Conservation (phyloP, 1,140 invertebrate genomes). For the Patella vulgata region DNA sequence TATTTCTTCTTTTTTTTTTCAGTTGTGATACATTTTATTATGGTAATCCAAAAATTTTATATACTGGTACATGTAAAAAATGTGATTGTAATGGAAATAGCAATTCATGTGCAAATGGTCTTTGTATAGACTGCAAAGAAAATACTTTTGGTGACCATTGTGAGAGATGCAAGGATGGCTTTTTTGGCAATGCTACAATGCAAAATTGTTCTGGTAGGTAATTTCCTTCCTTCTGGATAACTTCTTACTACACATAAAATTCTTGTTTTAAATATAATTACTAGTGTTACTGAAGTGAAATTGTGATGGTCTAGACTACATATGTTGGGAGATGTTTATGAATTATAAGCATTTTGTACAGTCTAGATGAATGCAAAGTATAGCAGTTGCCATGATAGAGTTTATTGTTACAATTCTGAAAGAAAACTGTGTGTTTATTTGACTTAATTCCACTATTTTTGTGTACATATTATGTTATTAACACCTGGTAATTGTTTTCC, state of each 20-base stretch:
- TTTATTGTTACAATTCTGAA: too few species aligned
- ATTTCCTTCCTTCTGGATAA: too few species aligned
- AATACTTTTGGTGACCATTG: slow-evolving; percentile 93
- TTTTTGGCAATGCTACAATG: slow-evolving; percentile 87
- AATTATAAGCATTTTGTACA: background rate
- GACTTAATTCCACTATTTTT: too few species aligned
- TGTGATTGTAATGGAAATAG: slow-evolving; percentile 96
- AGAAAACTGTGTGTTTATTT: too few species aligned
- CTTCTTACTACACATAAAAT: background rate
- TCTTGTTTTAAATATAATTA: background rate
- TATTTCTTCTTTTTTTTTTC: slow-evolving; percentile 1
- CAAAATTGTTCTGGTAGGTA: slow-evolving; percentile 75
- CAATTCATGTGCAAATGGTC: slow-evolving; percentile 87
- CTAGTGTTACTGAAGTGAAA: background rate
- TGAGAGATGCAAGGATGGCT: slow-evolving; percentile 86
- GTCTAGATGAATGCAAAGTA: too few species aligned
- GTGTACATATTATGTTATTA: too few species aligned
- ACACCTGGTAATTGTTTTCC: too few species aligned
- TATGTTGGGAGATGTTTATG: background rate
- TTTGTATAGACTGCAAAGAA: slow-evolving; percentile 90
- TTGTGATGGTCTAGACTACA: background rate
- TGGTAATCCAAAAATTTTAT: slow-evolving; percentile 42
- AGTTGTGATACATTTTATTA: slow-evolving; percentile 56
- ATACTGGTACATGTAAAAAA: slow-evolving; percentile 74
- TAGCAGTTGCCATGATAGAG: too few species aligned